These are phyloP conservation scores for Eueremaeus valkanovi DNA, from an alignment of 2,888 invertebrate genomes.

Conservation along the genomic window DNA sequence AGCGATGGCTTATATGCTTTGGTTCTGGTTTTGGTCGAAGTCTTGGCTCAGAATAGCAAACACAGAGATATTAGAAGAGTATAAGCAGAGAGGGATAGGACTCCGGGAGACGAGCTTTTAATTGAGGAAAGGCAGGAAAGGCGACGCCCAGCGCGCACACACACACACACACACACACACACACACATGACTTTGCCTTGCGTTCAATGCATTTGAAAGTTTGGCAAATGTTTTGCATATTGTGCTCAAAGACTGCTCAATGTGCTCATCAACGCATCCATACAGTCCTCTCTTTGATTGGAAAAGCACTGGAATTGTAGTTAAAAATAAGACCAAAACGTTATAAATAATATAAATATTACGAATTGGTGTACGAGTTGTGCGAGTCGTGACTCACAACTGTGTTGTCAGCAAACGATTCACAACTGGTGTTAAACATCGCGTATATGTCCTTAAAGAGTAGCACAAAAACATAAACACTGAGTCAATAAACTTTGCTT, in stretches of 20 bases:
- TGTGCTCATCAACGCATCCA: slow-evolving; percentile 1
- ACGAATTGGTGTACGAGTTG: slow-evolving; percentile 1
- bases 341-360: neutral
- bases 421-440: neutral
- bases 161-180: too few relatives aligned
- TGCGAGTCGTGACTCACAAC: neutral
- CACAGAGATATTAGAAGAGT: neutral
- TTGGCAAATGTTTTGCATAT: slow-evolving; percentile 28
- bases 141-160: slow-evolving; percentile 16
- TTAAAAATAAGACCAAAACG: slow-evolving; percentile 17
- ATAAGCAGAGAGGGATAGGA: too few relatives aligned
- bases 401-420: neutral
- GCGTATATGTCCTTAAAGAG: slow-evolving; percentile 21
- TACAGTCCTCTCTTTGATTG: neutral
- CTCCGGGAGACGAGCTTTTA: neutral
- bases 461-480: slow-evolving; percentile 14
- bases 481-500: slow-evolving; percentile 21
- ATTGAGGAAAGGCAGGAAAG: neutral
- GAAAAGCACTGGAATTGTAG: neutral
- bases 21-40: neutral
- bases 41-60: too few relatives aligned
- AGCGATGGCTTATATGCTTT: neutral
- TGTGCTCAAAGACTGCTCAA: too few relatives aligned
- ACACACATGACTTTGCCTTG: slow-evolving; percentile 1
- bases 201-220: neutral